Evolutionary conservation across 2,113 vertebrate species (phyloP).

Genomic region (Gopherus flavomarginatus): DNA sequence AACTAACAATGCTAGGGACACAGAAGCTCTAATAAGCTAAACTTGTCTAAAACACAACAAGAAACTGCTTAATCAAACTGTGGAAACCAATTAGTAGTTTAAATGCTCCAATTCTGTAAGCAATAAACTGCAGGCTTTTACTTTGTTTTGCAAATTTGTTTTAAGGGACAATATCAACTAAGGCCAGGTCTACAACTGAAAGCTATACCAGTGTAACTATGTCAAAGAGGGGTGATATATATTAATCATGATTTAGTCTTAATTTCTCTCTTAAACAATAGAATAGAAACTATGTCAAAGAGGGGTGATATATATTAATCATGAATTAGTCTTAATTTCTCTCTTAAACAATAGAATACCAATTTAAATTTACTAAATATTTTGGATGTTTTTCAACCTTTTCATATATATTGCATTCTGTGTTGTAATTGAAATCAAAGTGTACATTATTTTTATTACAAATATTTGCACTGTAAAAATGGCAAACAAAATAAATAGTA

Average conservation of each 20-base stretch:
- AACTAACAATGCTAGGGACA: not conserved
- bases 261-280: too few species aligned
- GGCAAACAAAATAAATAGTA: too few species aligned
- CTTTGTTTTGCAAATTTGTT: not conserved
- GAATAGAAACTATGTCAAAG: not conserved
- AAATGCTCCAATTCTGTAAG: not conserved
- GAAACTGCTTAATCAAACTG: not conserved
- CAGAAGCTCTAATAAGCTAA: not conserved
- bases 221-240: not conserved
- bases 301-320: too few species aligned
- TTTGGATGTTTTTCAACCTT: too few species aligned
- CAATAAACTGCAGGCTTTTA: not conserved
- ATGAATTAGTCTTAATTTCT: too few species aligned
- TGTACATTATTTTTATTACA: too few species aligned
- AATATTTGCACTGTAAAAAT: too few species aligned
- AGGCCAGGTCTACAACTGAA: not conserved
- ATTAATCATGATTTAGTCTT: too few species aligned
- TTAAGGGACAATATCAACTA: not conserved
- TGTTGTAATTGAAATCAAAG: too few species aligned
- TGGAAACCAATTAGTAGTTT: not conserved
- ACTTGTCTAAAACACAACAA: not conserved
- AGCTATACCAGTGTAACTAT: not conserved
- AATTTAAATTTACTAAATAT: too few species aligned
- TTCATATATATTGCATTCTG: too few species aligned
- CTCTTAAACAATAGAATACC: too few species aligned